These are phyloP conservation scores for Dendropsophus ebraccatus DNA, from an alignment of 2,113 vertebrate species.

Conservation along the genomic window DNA sequence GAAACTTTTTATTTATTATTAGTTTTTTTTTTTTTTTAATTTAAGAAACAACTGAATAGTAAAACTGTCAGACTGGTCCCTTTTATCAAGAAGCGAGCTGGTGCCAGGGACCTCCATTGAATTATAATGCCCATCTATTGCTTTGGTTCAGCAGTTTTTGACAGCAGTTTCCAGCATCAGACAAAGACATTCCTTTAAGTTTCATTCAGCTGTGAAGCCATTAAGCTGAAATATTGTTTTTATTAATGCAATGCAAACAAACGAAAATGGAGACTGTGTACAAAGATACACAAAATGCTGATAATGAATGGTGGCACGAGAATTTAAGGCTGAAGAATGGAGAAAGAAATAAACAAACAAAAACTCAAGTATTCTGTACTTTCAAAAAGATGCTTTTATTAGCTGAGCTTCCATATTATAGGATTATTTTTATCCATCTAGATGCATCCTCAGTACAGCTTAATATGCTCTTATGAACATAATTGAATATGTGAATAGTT, in stretches of 20 bases:
- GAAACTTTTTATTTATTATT: background rate
- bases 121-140: conserved; percentile 42
- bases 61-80: conserved; percentile 61
- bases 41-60: conserved; percentile 29
- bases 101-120: conserved; percentile 12
- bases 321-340: background rate
- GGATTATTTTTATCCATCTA: background rate
- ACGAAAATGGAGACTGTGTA: conserved; percentile 28
- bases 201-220: conserved; percentile 48
- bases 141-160: conserved; percentile 53
- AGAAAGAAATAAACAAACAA: background rate
- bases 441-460: background rate
- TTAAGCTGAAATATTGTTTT: conserved; percentile 53
- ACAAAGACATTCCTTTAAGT: conserved; percentile 49
- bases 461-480: too few species aligned
- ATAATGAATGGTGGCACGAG: conserved; percentile 37
- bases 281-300: conserved; percentile 1
- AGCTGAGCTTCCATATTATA: background rate
- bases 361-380: background rate
- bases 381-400: background rate
- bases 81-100: conserved; percentile 56
- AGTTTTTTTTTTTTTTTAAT: conserved; percentile 8
- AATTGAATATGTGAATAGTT: too few species aligned
- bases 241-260: conserved; percentile 53
- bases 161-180: conserved; percentile 36